A percentile compares a stretch with the other conserved stretches of the same genome.
These are phyloP conservation scores for Sthenelais limicola DNA, from an alignment of 2,888 invertebrate species.

Conservation along the genomic window DNA sequence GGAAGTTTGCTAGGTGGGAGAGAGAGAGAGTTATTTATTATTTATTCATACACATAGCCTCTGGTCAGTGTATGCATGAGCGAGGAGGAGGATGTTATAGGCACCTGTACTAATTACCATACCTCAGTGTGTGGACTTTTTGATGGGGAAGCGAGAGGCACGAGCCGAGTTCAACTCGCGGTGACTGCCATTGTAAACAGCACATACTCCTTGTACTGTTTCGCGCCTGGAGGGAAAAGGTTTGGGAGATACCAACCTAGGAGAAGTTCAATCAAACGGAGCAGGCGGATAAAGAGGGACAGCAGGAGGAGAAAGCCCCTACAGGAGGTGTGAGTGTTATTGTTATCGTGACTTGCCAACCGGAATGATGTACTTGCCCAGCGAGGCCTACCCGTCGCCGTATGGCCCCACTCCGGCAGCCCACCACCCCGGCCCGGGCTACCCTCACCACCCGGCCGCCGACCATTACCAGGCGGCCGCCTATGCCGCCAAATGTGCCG, in stretches of 20 bases:
- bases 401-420: conserved; percentile 11
- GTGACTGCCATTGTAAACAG: not conserved
- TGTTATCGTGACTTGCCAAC: not conserved
- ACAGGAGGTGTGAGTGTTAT: not conserved
- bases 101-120: too few relatives aligned
- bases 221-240: too few relatives aligned
- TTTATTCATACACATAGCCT: too few relatives aligned
- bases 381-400: conserved; percentile 33
- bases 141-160: too few relatives aligned
- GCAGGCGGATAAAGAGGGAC: not conserved
- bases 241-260: conserved; percentile 14
- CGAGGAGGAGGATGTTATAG: too few relatives aligned
- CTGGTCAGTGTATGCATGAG: too few relatives aligned
- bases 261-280: conserved; percentile 11
- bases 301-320: not conserved
- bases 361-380: conserved; percentile 42
- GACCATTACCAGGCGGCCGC: conserved; percentile 37
- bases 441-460: conserved; percentile 31
- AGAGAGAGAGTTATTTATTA: too few relatives aligned
- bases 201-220: not conserved
- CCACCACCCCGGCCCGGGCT: conserved; percentile 5
- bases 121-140: not conserved
- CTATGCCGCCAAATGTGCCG: conserved; percentile 35
- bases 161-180: too few relatives aligned
- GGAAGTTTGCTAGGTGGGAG: not conserved